phyloP scores from a whole-genome alignment of 2,113 vertebrate species.

The Callipepla californica region DNA sequence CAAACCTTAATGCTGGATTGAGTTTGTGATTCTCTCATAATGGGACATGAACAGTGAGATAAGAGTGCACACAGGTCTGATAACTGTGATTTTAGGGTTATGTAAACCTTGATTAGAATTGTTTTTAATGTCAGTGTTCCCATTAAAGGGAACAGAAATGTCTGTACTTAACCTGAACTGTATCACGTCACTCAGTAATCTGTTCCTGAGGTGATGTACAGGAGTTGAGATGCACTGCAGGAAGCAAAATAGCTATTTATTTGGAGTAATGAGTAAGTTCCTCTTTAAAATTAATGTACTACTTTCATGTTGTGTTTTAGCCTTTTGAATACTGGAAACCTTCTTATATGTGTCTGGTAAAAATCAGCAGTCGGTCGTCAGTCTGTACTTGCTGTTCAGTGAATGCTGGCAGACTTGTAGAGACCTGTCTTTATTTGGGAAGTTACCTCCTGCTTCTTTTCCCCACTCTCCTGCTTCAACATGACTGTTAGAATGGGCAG shows the following conservation, averaged over 20 bases:
- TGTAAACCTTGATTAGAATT: neutral
- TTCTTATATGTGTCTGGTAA: neutral
- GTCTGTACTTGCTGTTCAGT: neutral
- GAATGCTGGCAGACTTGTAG: neutral
- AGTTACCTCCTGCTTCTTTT: constrained; percentile 8
- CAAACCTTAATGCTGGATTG: neutral
- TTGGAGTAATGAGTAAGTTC: neutral
- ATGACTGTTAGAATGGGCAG: neutral
- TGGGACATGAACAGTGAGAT: neutral
- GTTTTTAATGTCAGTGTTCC: neutral
- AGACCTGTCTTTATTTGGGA: constrained; percentile 2
- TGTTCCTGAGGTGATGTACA: neutral
- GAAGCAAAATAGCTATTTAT: neutral
- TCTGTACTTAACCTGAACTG: neutral
- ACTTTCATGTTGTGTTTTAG: neutral
- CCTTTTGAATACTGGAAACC: neutral
- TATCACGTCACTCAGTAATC: neutral
- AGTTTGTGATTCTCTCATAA: neutral
- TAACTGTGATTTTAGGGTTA: neutral
- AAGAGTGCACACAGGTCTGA: fast-evolving
- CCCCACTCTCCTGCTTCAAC: neutral
- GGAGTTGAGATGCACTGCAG: neutral
- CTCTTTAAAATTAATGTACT: neutral
- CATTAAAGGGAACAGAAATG: neutral
- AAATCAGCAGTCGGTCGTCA: neutral